Percentiles rank a stretch among this genome's conserved stretches.
These are phyloP conservation scores for Mormyrops attenuatus DNA, from an alignment of 2,797 vertebrate species.

Conservation along the genomic window DNA sequence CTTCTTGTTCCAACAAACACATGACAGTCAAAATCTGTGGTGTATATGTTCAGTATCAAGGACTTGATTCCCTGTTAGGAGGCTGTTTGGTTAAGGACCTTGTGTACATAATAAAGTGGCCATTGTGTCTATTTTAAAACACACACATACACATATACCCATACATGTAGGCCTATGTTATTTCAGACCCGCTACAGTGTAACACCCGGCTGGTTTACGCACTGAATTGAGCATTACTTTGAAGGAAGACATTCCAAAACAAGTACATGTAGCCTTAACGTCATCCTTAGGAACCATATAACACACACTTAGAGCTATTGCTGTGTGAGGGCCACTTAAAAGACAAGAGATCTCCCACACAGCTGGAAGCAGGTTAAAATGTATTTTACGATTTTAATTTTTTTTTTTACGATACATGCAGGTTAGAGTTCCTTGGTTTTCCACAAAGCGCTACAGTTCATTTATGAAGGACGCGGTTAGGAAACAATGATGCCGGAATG, in stretches of 20 bases:
- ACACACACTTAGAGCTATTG: background rate
- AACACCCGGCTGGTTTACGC: background rate
- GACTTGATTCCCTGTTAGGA: background rate
- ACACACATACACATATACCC: background rate
- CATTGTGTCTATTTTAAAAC: background rate
- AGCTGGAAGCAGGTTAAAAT: background rate
- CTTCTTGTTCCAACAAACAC: background rate
- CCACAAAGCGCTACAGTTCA: background rate
- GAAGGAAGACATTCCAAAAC: background rate
- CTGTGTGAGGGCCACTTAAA: background rate
- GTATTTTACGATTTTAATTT: background rate
- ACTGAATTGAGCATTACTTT: background rate
- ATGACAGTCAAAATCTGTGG: background rate
- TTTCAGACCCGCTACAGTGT: background rate
- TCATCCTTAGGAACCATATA: background rate
- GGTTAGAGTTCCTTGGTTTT: background rate
- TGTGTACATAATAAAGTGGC: background rate
- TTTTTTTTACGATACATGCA: background rate
- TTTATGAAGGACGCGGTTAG: background rate
- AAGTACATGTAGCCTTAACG: background rate
- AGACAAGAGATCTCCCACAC: background rate
- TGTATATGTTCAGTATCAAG: background rate
- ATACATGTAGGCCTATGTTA: background rate
- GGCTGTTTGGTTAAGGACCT: background rate
- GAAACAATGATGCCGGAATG: background rate